phyloP scores from a whole-genome alignment of 2,797 vertebrate species.

The Melanotaenia trifasciata region DNA sequence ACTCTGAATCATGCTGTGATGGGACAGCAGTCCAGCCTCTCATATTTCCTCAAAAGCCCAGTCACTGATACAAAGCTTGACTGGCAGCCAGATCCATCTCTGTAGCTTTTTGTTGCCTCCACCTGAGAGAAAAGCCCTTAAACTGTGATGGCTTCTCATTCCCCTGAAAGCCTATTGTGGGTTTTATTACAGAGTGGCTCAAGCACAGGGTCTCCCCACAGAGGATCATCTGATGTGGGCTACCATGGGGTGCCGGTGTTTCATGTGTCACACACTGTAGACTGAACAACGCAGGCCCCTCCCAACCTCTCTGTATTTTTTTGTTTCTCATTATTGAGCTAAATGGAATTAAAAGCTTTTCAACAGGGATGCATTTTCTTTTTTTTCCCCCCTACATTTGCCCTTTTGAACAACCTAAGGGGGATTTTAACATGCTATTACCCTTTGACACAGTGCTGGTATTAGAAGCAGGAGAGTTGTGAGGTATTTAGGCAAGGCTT shows the following conservation, averaged over 20 bases:
- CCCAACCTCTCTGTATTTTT: conserved; percentile 34
- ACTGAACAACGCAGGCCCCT: conserved; percentile 55
- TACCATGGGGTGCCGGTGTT: conserved; percentile 54
- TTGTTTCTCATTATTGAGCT: conserved; percentile 75
- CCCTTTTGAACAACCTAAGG: conserved; percentile 80
- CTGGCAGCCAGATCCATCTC: conserved; percentile 78
- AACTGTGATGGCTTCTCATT: conserved; percentile 77
- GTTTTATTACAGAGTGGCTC: conserved; percentile 77
- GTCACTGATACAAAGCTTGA: conserved; percentile 78
- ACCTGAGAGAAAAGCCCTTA: conserved; percentile 82
- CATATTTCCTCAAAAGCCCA: conserved; percentile 79
- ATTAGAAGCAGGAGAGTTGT: conserved; percentile 73
- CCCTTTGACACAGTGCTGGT: conserved; percentile 77
- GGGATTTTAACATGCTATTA: conserved; percentile 84
- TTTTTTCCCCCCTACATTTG: conserved; percentile 52
- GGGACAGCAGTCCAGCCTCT: conserved; percentile 75
- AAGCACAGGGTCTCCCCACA: conserved; percentile 67
- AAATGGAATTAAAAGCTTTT: conserved; percentile 79
- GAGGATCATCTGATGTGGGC: conserved; percentile 73
- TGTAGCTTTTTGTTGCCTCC: conserved; percentile 76
- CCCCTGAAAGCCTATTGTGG: conserved; percentile 72
- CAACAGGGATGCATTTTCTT: conserved; percentile 62
- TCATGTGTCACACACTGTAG: conserved; percentile 55
- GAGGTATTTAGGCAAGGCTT: conserved; percentile 75
- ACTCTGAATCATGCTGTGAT: conserved; percentile 77